A percentile compares a stretch with the other conserved stretches of the same genome.
These are phyloP conservation scores for Kryptolebias ocellatus DNA, from an alignment of 2,797 vertebrate species.

Conservation along the genomic window DNA sequence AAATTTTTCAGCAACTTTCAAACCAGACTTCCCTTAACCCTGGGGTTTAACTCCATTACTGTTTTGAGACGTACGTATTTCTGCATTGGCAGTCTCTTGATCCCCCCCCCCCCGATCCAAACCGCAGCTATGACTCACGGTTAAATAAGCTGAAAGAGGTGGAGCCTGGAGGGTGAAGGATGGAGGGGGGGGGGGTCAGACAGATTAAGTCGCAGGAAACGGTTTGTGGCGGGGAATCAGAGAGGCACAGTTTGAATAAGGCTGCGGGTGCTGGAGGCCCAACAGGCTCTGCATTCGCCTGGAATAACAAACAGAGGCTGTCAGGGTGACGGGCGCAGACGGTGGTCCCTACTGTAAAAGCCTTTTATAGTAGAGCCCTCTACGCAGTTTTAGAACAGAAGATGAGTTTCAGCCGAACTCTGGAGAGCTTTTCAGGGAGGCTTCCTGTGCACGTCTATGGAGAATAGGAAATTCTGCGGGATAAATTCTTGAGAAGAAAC, in stretches of 20 bases:
- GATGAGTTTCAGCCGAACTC: slow-evolving; percentile 53
- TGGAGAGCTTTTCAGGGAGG: slow-evolving; percentile 45
- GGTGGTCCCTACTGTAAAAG: slow-evolving; percentile 72
- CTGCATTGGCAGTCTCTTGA: slow-evolving; percentile 68
- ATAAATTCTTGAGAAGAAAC: slow-evolving; percentile 39
- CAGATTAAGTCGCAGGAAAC: slow-evolving; percentile 69
- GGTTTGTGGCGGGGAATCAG: slow-evolving; percentile 63
- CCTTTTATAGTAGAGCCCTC: slow-evolving; percentile 55
- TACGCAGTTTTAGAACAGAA: slow-evolving; percentile 31
- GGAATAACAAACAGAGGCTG: slow-evolving; percentile 75
- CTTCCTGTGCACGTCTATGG: slow-evolving; percentile 35
- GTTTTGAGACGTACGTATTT: slow-evolving; percentile 57
- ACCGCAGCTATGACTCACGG: slow-evolving; percentile 83
- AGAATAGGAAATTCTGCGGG: slow-evolving; percentile 43
- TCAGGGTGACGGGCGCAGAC: slow-evolving; percentile 62
- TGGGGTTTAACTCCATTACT: slow-evolving; percentile 60
- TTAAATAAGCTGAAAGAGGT: slow-evolving; percentile 73
- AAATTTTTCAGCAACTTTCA: slow-evolving; percentile 56
- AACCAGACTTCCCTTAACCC: slow-evolving; percentile 57
- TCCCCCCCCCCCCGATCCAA: slow-evolving; percentile 72
- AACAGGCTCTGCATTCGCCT: slow-evolving; percentile 62
- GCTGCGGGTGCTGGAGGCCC: slow-evolving; percentile 65
- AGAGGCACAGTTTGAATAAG: slow-evolving; percentile 60
- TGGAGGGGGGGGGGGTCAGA: slow-evolving; percentile 37
- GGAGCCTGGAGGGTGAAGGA: slow-evolving; percentile 14